Evolutionary conservation across 2,797 vertebrate genomes (phyloP).

Genomic region (Malurus splendens): DNA sequence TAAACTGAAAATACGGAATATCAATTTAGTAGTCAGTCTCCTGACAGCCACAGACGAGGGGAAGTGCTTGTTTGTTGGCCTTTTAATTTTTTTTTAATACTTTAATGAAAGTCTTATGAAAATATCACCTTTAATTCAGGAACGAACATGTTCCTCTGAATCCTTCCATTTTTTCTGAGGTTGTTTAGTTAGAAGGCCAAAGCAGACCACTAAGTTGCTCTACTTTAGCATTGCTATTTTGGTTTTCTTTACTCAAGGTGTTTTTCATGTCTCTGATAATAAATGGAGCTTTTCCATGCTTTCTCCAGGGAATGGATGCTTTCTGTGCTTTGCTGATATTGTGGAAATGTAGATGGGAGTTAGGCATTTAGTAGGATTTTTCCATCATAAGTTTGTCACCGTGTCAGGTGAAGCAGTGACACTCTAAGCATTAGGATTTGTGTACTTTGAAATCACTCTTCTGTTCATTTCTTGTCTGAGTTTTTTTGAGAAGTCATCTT

Average conservation of each 20-base stretch:
- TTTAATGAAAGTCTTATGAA: neutral
- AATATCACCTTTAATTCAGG: neutral
- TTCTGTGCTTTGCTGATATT: constrained; percentile 43
- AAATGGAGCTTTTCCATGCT: constrained; percentile 23
- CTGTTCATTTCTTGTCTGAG: neutral
- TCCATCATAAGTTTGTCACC: neutral
- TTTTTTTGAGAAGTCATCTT: neutral
- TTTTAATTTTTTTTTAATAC: neutral
- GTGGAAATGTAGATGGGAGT: neutral
- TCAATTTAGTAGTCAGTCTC: neutral
- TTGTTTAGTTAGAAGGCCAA: neutral
- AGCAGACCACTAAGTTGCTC: neutral
- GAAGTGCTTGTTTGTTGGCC: neutral
- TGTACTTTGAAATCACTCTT: neutral
- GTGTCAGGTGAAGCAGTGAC: neutral
- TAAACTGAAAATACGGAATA: neutral
- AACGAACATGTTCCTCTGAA: neutral
- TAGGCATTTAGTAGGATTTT: neutral
- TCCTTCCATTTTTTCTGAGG: neutral
- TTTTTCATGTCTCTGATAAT: constrained; percentile 48
- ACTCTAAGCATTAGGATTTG: neutral
- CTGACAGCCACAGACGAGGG: neutral
- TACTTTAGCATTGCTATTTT: constrained; percentile 51
- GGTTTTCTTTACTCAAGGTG: constrained; percentile 40
- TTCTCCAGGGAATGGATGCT: constrained; percentile 30